Evolutionary conservation across 2,797 vertebrate genomes (phyloP), one percentile per base, ranked within the genome.

Genomic region (Spea hammondii): DNA sequence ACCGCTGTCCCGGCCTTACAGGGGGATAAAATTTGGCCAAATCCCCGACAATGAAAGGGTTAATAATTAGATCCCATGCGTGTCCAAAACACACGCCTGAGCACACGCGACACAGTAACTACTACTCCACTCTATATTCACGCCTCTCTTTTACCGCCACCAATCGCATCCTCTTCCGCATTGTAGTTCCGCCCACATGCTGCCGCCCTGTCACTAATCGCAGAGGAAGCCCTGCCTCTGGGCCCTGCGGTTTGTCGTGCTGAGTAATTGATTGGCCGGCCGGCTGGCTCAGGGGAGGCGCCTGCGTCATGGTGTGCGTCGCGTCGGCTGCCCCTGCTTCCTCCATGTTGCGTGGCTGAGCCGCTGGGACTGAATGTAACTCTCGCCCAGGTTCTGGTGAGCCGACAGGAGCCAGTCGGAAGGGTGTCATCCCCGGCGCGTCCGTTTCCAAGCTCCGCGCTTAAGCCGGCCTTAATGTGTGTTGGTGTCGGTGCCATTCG

Each of bases 321-420:
- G 68, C 51, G 73, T 80, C 45, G 66, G 73, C 47, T 12, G 47
- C 17, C 51, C 14, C 72, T 46, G 57, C 64, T 17, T 46, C 68
- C 74, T 81, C 79, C 79, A 77, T 77, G 69, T 77, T 81, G 73
- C 74, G 46, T 71, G 32, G 53, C 32, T 77, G 64, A 67, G 69
- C 17, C 49, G 17, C 60, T 45, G 17, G 17, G 77, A 32, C 45
- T n/a, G 70, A 54, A 32, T 32, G 32, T 32, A 32, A 57, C 47
- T 70, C 65, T 80, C 72, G 76, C 50, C 59, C 48, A 49, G 47
- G 59, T 70, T 13, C 67, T 4, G 47, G 59, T 45, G 14, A 50
- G 59, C 11, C 8, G 11, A 4, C 5, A 49, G 68, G 49, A 7
- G 5, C 13, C n/a, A 55, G 53, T 48, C 8, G 4, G 51, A 7